A percentile compares a stretch with the other conserved stretches of the same genome.
Conservation (phyloP, 2,113 vertebrate genomes). For the Equus quagga region DNA sequence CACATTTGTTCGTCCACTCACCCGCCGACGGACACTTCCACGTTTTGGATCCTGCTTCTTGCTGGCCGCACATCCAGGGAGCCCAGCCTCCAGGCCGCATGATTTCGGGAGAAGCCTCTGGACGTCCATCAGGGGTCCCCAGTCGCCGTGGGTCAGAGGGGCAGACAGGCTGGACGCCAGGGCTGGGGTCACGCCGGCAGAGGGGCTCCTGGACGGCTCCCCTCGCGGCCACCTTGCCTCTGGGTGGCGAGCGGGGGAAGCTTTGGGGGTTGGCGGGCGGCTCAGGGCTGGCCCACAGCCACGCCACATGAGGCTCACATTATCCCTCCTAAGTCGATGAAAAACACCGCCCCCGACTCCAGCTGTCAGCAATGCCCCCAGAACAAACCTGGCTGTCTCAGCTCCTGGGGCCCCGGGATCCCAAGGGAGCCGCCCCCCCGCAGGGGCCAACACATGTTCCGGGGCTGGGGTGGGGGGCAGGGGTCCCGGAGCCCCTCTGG, state of each 20-base stretch:
- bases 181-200: rapidly evolving
- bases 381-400: not conserved
- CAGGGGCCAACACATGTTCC: not conserved
- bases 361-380: not conserved
- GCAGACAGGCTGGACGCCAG: not conserved
- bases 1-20: too few relatives aligned
- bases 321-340: not conserved
- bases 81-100: not conserved
- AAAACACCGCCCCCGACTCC: not conserved
- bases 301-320: not conserved
- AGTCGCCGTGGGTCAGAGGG: not conserved
- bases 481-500: not conserved
- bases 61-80: not conserved
- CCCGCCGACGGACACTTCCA: not conserved
- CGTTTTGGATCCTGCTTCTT: not conserved
- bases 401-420: not conserved
- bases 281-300: not conserved
- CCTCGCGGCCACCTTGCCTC: not conserved
- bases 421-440: not conserved
- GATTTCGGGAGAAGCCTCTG: not conserved
- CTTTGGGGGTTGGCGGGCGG: not conserved
- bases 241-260: too few relatives aligned
- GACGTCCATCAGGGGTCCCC: too few relatives aligned
- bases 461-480: not conserved
- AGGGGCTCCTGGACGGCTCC: rapidly evolving